Evolutionary conservation across 2,888 invertebrate genomes (phyloP).

Genomic region (Theretra japonica): DNA sequence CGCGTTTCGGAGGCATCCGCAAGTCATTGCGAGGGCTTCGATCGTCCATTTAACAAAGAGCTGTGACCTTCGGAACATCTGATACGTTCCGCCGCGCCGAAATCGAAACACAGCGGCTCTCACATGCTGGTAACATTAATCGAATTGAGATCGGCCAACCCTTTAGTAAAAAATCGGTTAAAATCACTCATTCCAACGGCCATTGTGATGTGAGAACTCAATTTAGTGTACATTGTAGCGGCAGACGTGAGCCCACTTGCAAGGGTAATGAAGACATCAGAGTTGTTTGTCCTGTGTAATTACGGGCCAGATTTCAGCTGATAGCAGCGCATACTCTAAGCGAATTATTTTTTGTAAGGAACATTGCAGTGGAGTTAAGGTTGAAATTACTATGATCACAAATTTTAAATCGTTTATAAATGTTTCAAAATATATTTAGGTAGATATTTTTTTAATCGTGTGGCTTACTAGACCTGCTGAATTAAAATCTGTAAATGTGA

Average conservation of each 20-base stretch:
- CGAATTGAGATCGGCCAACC: conserved; percentile 83
- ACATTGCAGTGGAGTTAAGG: too few species aligned
- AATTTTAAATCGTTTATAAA: too few species aligned
- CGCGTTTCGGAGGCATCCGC: conserved; percentile 79
- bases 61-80: conserved; percentile 61
- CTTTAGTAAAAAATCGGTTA: conserved; percentile 81
- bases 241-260: conserved; percentile 67
- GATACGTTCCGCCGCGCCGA: conserved; percentile 30
- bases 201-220: conserved; percentile 84
- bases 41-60: conserved; percentile 59
- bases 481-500: too few species aligned
- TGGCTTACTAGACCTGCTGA: too few species aligned
- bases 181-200: conserved; percentile 74
- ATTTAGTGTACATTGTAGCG: conserved; percentile 72
- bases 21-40: conserved; percentile 77
- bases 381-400: too few species aligned
- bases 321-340: conserved; percentile 28
- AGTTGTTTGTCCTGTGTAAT: conserved; percentile 42
- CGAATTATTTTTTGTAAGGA: conserved; percentile 32
- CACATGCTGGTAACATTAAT: conserved; percentile 68
- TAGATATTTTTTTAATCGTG: too few species aligned
- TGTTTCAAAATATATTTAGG: too few species aligned
- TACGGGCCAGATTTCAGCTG: conserved; percentile 40
- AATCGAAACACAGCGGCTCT: conserved; percentile 50
- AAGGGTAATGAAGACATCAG: conserved; percentile 76